Base-by-base conservation (phyloP, 2,888 invertebrate genomes). In the Leucozona laternaria region DNA sequence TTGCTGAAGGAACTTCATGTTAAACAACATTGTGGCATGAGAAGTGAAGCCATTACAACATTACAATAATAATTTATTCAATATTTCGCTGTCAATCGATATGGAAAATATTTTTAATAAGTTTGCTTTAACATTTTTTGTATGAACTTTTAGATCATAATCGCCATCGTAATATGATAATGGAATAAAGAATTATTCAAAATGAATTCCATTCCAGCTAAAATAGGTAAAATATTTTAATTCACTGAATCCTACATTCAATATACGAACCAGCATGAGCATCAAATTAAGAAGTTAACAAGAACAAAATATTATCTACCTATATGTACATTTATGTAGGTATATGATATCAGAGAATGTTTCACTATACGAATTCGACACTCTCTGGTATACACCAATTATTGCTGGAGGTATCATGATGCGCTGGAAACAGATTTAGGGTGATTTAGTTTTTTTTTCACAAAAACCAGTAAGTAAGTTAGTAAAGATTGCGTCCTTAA, bases 41-140 rank as follows among this genome's bases (percentile, higher is more conserved):
- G 43, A 8, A n/a, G 2, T 17, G 17, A 17, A 8, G 17, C 7
- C n/a, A 43, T 43, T 45, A 40, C 3, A 31, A 31, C 6, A 31
- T 15, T 40, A 45, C 17, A 45, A 45, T 45, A 45, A 45, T 45
- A 45, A 45, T 45, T 45, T 45, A 45, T 45, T 45, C 45, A 17
- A 45, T 45, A 45, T 43, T 43, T 43, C 43, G 7, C 7, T 6
- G 45, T 45, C 17, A 45, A 45, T 45, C 45, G 8, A 45, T 45
- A 45, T 0, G 17, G 45, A 17, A 17, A 17, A 45, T 17, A 45
- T 45, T 45, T 45, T 17, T 17, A 45, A 45, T 17, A 45, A 45
- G n/a, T 45, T 45, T 45, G 8, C 45, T 17, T 45, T 45, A 17
- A 45, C 8, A 45, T 45, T 17, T 45, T 45, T 2, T 17, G 45